Percentiles rank a stretch among this genome's conserved stretches.
Evolutionary conservation across 2,113 vertebrate genomes (phyloP).

Genomic region (Rhipidura dahli): DNA sequence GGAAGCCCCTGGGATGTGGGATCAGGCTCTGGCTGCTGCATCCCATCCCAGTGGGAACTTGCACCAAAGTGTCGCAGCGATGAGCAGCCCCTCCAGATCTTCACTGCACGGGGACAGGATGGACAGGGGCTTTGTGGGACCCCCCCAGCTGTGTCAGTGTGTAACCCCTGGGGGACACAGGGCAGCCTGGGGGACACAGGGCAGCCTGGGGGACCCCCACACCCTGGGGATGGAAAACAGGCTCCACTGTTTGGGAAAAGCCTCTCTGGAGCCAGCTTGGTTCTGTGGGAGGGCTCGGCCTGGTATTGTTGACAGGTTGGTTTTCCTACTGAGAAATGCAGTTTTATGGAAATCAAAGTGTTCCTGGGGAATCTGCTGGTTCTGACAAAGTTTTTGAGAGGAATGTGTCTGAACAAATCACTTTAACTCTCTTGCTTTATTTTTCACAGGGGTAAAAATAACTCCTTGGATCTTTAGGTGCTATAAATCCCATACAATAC

Average conservation of each 20-base stretch:
- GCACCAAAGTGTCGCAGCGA: neutral
- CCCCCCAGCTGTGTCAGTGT: fast-evolving
- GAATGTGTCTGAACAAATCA: conserved; percentile 46
- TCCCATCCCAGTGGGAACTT: neutral
- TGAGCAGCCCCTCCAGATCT: neutral
- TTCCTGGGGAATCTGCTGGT: neutral
- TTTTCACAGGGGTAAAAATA: conserved; percentile 43
- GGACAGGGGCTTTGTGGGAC: fast-evolving
- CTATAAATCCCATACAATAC: conserved; percentile 14
- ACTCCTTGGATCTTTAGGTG: conserved; percentile 27
- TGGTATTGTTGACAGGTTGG: neutral
- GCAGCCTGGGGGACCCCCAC: neutral
- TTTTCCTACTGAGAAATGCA: neutral
- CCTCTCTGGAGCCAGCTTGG: neutral
- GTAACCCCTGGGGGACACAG: neutral
- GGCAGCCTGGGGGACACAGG: neutral
- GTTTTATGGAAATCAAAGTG: conserved; percentile 34
- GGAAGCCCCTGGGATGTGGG: neutral
- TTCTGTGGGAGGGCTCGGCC: neutral
- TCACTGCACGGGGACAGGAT: fast-evolving
- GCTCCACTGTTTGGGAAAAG: fast-evolving
- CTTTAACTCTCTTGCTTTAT: conserved; percentile 40
- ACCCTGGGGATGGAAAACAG: neutral
- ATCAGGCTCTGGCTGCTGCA: neutral
- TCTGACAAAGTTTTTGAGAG: conserved; percentile 44